Base-by-base conservation (phyloP, 2,888 invertebrate genomes). In the Dasysyrphus tricinctus region DNA sequence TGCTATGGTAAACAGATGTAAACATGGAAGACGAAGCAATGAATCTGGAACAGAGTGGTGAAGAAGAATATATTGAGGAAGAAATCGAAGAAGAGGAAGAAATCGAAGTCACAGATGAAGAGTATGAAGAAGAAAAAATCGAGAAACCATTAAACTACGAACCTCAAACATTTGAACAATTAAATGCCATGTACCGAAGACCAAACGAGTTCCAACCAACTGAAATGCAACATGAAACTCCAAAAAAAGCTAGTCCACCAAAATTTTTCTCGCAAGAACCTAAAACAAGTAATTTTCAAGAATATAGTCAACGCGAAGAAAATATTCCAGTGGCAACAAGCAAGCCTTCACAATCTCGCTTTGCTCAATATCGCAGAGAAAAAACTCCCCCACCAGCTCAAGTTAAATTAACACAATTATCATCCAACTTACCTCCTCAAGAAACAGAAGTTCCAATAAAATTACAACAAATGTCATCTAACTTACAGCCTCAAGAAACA, bases 11-110 rank as follows among this genome's bases (percentile, higher is more conserved):
- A 88, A 86, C 90, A 90, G 92, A 91, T 80, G 90, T 90, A 80
- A 90, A 90, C 39, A 91, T 90, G 57, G 92, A 91, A 56, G 91
- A 91, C 82, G 90, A 34, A 59, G 9, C 24, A 32, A 37, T 69
- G 37, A 67, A 16, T 57, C 51, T 39, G 73, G 91, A 90, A 87
- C 90, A 90, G 59, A 91, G 90, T 61, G 90, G 90, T 65, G 92
- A 91, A 78, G 90, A 90, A 12, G 91, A 91, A 84, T 90, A 90
- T 69, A 88, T 89, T 61, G 90, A 90, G 61, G 91, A 93, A 81
- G 93, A 93, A 81, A 91, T 93, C 59, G 92, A 91, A 47, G 91
- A 92, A 59, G 85, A 80, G 12, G 90, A 90, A 88, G 90, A 91
- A 51, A 85, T 88, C n/a, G 85, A 88, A 65, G 83, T 83, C 4